Conservation (phyloP, 2,888 invertebrate species). For the Eristalis pertinax region DNA sequence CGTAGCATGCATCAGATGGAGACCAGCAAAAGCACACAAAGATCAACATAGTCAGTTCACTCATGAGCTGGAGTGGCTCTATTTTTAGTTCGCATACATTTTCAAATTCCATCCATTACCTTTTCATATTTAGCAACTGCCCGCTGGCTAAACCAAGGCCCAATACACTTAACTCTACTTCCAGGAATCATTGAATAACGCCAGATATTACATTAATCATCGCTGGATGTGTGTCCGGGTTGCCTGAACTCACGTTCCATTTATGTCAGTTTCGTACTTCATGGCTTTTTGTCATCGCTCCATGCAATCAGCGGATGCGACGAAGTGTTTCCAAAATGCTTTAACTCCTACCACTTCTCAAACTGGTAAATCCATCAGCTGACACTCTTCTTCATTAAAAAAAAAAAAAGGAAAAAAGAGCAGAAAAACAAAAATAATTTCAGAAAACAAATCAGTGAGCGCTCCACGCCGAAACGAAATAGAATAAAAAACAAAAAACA, state of each 20-base stretch:
- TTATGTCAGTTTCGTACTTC: not conserved
- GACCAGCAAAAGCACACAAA: too few species aligned
- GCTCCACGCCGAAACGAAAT: slow-evolving; percentile 11
- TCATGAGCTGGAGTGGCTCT: too few species aligned
- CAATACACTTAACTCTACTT: not conserved
- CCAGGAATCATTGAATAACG: not conserved
- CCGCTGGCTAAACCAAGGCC: not conserved
- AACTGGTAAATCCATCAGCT: not conserved
- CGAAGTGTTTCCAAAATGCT: not conserved
- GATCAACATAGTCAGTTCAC: too few species aligned
- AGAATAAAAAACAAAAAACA: not conserved
- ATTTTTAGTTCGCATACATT: too few species aligned
- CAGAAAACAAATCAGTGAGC: not conserved
- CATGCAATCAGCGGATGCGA: not conserved
- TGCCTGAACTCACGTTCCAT: not conserved
- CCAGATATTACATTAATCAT: not conserved
- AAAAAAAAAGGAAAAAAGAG: not conserved
- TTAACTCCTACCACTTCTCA: not conserved
- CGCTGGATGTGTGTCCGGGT: not conserved
- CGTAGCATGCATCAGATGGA: too few species aligned
- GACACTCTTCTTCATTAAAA: not conserved
- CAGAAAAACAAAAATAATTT: not conserved
- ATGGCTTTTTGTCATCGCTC: not conserved
- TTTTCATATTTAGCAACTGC: not conserved
- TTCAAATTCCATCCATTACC: too few species aligned